Base-by-base conservation (phyloP, 1,140 invertebrate genomes). In the Gryllus bimaculatus region DNA sequence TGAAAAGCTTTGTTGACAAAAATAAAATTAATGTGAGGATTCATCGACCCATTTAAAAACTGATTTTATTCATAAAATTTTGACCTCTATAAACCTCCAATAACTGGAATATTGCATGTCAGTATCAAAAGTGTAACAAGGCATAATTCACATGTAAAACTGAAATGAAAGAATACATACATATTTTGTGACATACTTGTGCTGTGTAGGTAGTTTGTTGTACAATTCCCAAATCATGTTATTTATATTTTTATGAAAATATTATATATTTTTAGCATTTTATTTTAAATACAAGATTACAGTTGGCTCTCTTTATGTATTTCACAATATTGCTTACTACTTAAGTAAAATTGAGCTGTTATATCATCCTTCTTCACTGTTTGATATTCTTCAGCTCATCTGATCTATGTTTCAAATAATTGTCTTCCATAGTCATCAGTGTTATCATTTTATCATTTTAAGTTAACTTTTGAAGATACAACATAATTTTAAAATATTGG, bases 201-300 rank as follows among this genome's bases (percentile, higher is more conserved):
- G 54, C 54, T 66, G 54, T 66, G 18, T 66, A 66, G 54, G 54
- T 66, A 66, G 54, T 66, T 66, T 66, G 54, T 10, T 66, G 54
- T 66, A 66, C 18, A 66, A 66, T 66, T 10, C 18, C 54, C 54
- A 66, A 66, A 66, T 66, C 54, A 66, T 66, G 54, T 66, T 66
- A 2, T 18, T 66, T 66, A 66, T 66, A 66, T 66, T 66, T 66
- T 66, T 66, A 66, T 66, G 54, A 66, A 18, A 66, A 66, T 66
- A 66, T 66, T 66, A 66, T 66, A 66, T 66, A 66, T 66, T 66
- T 54, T 66, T 66, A 66, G 54, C 54, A 66, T 66, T 66, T 66
- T 13, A 66, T 66, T 66, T 66, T 66, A 18, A 66, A 66, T 66
- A 66, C 54, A 66, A 18, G 54, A 66, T 66, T 13, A 66, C 10